Percentiles rank a stretch among this genome's conserved stretches.
Evolutionary conservation across 2,113 vertebrate genomes (phyloP).

Genomic region (Pluvianellus socialis): DNA sequence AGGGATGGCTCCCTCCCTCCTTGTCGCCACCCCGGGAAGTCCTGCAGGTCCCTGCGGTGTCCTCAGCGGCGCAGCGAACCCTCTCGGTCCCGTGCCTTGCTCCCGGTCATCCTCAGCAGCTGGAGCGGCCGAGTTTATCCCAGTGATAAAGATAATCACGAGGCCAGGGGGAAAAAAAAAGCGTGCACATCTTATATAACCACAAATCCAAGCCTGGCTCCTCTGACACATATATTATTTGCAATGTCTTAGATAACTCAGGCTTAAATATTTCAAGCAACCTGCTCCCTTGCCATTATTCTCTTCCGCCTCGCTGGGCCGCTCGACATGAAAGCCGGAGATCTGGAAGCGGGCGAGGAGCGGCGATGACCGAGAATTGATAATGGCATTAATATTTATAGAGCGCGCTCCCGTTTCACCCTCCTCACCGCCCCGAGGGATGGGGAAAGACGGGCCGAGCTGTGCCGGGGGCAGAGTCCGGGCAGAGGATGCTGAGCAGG

Average conservation of each 20-base stretch:
- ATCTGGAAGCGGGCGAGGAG: background rate
- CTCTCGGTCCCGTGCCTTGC: accelerated
- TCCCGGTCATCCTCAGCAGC: background rate
- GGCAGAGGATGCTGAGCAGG: background rate
- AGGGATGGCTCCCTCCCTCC: background rate
- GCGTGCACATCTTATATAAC: background rate
- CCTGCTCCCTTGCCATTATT: constrained; percentile 8
- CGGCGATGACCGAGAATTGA: background rate
- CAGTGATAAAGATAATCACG: background rate
- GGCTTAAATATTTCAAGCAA: constrained; percentile 52
- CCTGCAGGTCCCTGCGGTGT: background rate
- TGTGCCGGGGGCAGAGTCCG: background rate
- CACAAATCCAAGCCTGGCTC: background rate
- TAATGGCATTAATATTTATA: constrained; percentile 13
- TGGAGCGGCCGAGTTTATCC: background rate
- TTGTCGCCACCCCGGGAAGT: background rate
- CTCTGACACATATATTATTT: background rate
- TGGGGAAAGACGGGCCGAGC: background rate
- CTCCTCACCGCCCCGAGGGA: background rate
- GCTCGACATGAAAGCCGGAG: background rate
- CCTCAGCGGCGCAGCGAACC: background rate
- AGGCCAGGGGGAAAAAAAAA: background rate
- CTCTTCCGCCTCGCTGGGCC: constrained; percentile 11
- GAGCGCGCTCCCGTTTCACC: background rate
- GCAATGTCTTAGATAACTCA: background rate